These are phyloP conservation scores for Spheniscus mendiculus DNA, from an alignment of 2,113 vertebrate species.

Conservation along the genomic window DNA sequence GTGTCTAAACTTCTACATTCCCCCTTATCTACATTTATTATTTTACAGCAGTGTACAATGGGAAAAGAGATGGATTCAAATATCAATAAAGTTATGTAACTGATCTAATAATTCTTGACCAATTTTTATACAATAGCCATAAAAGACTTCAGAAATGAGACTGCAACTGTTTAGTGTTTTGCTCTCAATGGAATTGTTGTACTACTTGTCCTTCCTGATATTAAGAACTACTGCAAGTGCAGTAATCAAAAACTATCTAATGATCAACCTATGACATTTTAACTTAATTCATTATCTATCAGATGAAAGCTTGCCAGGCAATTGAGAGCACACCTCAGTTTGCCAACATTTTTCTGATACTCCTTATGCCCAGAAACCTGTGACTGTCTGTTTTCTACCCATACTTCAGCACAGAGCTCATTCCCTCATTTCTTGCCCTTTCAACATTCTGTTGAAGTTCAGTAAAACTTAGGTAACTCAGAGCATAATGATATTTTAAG, in stretches of 20 bases:
- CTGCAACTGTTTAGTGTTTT: neutral
- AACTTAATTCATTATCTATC: neutral
- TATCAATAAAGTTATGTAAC: neutral
- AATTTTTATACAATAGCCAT: neutral
- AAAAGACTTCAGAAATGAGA: neutral
- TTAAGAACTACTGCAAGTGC: neutral
- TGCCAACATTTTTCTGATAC: neutral
- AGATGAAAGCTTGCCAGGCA: neutral
- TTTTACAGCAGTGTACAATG: neutral
- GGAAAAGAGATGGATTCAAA: neutral
- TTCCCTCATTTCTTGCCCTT: neutral
- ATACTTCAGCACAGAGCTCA: neutral
- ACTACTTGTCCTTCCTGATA: neutral
- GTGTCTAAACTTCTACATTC: neutral
- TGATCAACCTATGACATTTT: neutral
- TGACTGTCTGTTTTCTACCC: neutral
- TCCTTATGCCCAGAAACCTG: neutral
- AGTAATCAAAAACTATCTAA: neutral
- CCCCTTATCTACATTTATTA: neutral
- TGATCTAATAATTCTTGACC: neutral
- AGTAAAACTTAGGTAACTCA: neutral
- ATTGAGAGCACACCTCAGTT: neutral
- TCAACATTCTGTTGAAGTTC: neutral
- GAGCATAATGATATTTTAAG: neutral
- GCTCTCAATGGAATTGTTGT: neutral